Evolutionary conservation across 2,888 invertebrate genomes (phyloP).

Genomic region (Teleogryllus oceanicus): DNA sequence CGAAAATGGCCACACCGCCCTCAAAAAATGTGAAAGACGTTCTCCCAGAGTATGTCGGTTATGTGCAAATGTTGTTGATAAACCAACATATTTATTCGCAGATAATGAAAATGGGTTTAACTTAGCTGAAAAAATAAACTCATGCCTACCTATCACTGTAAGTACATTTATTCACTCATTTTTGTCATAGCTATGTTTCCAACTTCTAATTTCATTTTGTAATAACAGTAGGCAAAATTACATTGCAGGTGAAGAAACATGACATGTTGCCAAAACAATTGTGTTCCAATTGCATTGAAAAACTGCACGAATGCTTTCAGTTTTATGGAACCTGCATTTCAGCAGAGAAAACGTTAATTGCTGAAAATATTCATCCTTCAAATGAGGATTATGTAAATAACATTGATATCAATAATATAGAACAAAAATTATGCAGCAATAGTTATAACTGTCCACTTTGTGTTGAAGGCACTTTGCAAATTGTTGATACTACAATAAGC

Average conservation of each 20-base stretch:
- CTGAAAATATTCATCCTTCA: background rate
- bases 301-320: slow-evolving; percentile 24
- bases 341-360: slow-evolving; percentile 25
- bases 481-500: background rate
- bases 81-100: slow-evolving; percentile 23
- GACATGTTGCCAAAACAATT: slow-evolving; percentile 28
- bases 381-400: background rate
- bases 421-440: background rate
- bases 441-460: slow-evolving; percentile 26
- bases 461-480: slow-evolving; percentile 24
- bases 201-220: background rate
- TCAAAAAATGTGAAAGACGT: too few species aligned
- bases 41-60: slow-evolving; percentile 21
- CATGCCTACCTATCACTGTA: slow-evolving; percentile 27
- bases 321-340: slow-evolving; percentile 23
- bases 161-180: background rate
- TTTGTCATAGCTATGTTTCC: background rate
- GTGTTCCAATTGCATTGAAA: slow-evolving; percentile 23
- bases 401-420: background rate
- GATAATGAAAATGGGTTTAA: slow-evolving; percentile 25
- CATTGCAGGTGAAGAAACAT: background rate
- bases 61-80: slow-evolving; percentile 21
- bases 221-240: background rate
- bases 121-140: slow-evolving; percentile 28
- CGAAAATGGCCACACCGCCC: too few species aligned